Evolutionary conservation across 2,797 vertebrate genomes (phyloP).

Genomic region (Anomalospiza imberbis): DNA sequence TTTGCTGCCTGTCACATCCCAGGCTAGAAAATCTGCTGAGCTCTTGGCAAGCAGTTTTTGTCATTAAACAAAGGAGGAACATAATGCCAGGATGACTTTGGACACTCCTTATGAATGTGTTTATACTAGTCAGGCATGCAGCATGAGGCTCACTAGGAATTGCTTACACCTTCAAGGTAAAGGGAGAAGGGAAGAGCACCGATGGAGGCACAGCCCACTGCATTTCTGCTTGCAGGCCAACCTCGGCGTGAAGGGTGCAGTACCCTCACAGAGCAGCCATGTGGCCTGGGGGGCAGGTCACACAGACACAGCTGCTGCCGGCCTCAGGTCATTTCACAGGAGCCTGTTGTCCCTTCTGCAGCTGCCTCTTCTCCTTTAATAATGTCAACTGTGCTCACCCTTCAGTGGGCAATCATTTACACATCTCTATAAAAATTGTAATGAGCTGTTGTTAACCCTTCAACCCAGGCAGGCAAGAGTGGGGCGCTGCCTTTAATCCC

Average conservation of each 20-base stretch:
- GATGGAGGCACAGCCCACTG: not conserved
- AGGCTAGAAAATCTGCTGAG: not conserved
- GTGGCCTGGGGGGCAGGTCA: not conserved
- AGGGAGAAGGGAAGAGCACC: not conserved
- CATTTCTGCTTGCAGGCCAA: not conserved
- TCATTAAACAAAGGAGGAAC: not conserved
- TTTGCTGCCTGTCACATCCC: not conserved
- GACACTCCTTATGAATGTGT: not conserved
- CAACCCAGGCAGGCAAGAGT: not conserved
- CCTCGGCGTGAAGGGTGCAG: no score
- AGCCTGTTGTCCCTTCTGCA: not conserved
- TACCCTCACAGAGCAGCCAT: not conserved
- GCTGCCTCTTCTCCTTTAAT: not conserved
- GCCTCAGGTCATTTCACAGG: not conserved
- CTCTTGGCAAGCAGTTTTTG: not conserved
- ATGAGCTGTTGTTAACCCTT: not conserved
- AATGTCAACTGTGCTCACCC: not conserved
- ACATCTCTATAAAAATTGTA: not conserved
- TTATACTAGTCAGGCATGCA: not conserved
- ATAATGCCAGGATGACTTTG: not conserved
- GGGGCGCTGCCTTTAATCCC: not conserved
- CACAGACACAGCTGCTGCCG: not conserved
- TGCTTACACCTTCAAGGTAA: not conserved
- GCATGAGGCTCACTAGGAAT: not conserved
- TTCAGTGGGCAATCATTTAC: slow-evolving; percentile 28